These are phyloP conservation scores for Petrocephalus schoutedeni DNA, from an alignment of 2,797 vertebrate species.

Conservation along the genomic window DNA sequence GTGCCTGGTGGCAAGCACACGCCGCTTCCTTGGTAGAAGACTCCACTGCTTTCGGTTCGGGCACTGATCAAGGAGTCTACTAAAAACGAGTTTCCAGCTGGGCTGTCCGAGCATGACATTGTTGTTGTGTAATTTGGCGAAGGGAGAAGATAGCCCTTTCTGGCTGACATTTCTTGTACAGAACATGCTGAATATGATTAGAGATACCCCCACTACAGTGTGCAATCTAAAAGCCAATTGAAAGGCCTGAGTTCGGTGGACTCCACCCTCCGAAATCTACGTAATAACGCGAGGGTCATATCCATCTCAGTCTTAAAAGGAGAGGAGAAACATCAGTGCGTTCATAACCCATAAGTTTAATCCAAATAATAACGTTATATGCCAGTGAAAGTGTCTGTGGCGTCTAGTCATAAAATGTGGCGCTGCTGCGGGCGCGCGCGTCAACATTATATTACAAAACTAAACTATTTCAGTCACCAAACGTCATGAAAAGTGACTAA, in stretches of 20 bases:
- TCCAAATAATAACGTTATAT: conserved; percentile 41
- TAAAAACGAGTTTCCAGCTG: conserved; percentile 92
- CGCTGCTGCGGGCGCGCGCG: background rate
- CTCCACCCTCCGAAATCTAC: conserved; percentile 80
- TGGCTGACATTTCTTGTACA: conserved; percentile 99
- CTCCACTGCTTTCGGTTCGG: conserved; percentile 77
- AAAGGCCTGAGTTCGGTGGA: conserved; percentile 75
- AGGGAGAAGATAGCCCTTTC: conserved; percentile 95
- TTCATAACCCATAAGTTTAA: conserved; percentile 50
- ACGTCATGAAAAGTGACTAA: conserved; percentile 24
- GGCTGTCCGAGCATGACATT: conserved; percentile 98
- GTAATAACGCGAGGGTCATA: conserved; percentile 60
- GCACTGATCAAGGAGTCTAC: conserved; percentile 94
- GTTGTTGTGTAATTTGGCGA: conserved; percentile 94
- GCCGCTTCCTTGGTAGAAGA: conserved; percentile 82
- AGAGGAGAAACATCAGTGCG: conserved; percentile 53
- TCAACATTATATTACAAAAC: conserved; percentile 10
- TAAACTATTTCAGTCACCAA: conserved; percentile 14
- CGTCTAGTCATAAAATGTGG: background rate
- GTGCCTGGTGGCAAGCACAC: conserved; percentile 83
- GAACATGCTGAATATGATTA: conserved; percentile 99
- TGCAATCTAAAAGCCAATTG: conserved; percentile 91
- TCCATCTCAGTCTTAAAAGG: conserved; percentile 69
- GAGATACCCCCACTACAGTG: conserved; percentile 91
- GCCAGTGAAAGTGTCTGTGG: conserved; percentile 28